These are phyloP conservation scores for Callimorpha dominula DNA, from an alignment of 2,888 invertebrate genomes.

Conservation along the genomic window DNA sequence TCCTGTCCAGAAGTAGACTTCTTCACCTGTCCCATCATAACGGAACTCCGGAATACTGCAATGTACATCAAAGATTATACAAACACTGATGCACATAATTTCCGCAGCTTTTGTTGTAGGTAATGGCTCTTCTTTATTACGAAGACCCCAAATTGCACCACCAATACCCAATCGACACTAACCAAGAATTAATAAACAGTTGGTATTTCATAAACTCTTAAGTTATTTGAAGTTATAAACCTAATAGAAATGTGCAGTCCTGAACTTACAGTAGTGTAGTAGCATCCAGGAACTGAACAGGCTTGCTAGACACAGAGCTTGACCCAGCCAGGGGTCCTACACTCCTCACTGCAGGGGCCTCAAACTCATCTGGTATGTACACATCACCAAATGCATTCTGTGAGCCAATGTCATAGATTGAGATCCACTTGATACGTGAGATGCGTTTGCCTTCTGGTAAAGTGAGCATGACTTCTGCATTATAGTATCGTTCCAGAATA, in stretches of 20 bases:
- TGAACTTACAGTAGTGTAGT: slow-evolving; percentile 88
- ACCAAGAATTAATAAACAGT: too few relatives aligned
- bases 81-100: too few relatives aligned
- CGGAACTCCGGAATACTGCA: slow-evolving; percentile 90
- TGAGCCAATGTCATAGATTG: slow-evolving; percentile 94
- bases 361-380: slow-evolving; percentile 95
- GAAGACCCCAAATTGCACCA: too few relatives aligned
- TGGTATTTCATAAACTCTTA: too few relatives aligned
- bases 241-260: background rate
- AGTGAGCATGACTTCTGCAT: slow-evolving; percentile 93
- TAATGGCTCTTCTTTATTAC: too few relatives aligned
- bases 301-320: slow-evolving; percentile 89
- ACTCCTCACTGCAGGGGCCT: slow-evolving; percentile 91
- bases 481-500: slow-evolving; percentile 93
- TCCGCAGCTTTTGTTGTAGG: too few relatives aligned
- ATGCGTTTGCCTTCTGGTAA: slow-evolving; percentile 95
- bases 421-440: slow-evolving; percentile 95
- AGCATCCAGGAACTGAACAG: slow-evolving; percentile 92
- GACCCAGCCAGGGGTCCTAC: slow-evolving; percentile 70
- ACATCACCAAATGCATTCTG: slow-evolving; percentile 97
- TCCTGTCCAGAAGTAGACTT: slow-evolving; percentile 95
- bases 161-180: too few relatives aligned
- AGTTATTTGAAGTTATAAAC: background rate
- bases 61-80: too few relatives aligned
- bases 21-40: slow-evolving; percentile 92